A percentile compares a stretch with the other conserved stretches of the same genome.
These are phyloP conservation scores for Ceyx margarethae DNA, from an alignment of 2,113 vertebrate genomes.

Conservation along the genomic window DNA sequence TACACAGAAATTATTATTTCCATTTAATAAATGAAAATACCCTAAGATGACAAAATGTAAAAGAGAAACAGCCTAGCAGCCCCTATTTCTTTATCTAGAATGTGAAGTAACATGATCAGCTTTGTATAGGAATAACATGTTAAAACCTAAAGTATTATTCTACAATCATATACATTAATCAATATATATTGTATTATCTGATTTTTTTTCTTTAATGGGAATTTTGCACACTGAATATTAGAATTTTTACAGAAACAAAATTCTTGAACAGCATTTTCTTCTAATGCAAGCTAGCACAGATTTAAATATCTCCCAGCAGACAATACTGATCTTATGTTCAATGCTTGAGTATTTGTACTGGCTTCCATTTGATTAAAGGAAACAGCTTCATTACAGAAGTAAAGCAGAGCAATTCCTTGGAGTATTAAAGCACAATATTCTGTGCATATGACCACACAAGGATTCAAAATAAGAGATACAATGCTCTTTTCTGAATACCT, in stretches of 20 bases:
- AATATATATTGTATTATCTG: background rate
- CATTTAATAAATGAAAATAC: background rate
- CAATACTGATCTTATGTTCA: slow-evolving; percentile 54
- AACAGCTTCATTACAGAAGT: slow-evolving; percentile 50
- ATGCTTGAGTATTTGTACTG: slow-evolving; percentile 4
- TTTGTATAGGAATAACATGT: background rate
- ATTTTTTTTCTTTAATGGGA: background rate
- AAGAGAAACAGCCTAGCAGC: background rate
- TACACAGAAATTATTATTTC: background rate
- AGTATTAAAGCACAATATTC: slow-evolving; percentile 18
- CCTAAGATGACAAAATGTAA: background rate
- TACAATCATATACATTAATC: background rate
- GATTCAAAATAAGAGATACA: background rate
- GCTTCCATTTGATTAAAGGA: slow-evolving; percentile 66
- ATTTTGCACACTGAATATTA: background rate
- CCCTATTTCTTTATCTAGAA: background rate
- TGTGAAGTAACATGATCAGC: background rate
- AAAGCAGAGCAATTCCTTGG: slow-evolving; percentile 53
- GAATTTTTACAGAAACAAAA: background rate
- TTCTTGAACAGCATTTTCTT: slow-evolving; percentile 70
- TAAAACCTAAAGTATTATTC: background rate
- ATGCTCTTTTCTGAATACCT: background rate
- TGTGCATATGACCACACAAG: background rate
- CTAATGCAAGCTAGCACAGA: slow-evolving; percentile 75
- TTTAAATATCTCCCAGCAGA: slow-evolving; percentile 72